Evolutionary conservation across 2,888 invertebrate genomes (phyloP).

Genomic region (Bellardia bayeri): DNA sequence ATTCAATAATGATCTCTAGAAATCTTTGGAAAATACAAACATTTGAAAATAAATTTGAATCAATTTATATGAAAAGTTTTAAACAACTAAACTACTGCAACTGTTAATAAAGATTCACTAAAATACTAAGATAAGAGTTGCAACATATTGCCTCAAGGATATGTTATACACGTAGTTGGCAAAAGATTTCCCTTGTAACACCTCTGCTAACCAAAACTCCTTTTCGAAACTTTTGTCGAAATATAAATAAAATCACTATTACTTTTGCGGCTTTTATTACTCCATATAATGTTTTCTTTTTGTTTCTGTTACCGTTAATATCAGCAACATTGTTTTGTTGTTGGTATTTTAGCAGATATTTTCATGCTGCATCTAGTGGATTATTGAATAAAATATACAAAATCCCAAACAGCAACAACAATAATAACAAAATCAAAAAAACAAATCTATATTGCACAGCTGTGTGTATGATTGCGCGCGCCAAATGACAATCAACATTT

Average conservation of each 20-base stretch:
- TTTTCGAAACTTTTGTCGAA: constrained; percentile 17
- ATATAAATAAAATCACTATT: constrained; percentile 61
- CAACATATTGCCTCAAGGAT: background rate
- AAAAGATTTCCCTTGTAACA: background rate
- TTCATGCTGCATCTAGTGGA: constrained; percentile 25
- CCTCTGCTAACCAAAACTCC: constrained; percentile 17
- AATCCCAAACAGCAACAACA: background rate
- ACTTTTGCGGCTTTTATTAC: constrained; percentile 38
- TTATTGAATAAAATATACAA: constrained; percentile 18
- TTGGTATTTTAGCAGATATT: constrained; percentile 18
- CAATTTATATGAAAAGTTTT: too few relatives aligned
- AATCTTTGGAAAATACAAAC: too few relatives aligned
- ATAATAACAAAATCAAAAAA: background rate
- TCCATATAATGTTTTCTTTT: constrained; percentile 24
- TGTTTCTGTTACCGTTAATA: constrained; percentile 48
- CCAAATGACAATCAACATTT: constrained; percentile 73
- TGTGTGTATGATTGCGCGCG: constrained; percentile 72
- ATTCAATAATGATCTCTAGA: too few relatives aligned
- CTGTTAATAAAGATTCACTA: too few relatives aligned
- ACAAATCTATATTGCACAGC: constrained; percentile 63
- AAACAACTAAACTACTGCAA: too few relatives aligned
- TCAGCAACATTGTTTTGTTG: constrained; percentile 51
- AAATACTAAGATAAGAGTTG: too few relatives aligned
- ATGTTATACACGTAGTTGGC: too few relatives aligned
- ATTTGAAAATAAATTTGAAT: too few relatives aligned